Base-by-base conservation (phyloP, 2,797 vertebrate genomes). In the Protonibea diacanthus region DNA sequence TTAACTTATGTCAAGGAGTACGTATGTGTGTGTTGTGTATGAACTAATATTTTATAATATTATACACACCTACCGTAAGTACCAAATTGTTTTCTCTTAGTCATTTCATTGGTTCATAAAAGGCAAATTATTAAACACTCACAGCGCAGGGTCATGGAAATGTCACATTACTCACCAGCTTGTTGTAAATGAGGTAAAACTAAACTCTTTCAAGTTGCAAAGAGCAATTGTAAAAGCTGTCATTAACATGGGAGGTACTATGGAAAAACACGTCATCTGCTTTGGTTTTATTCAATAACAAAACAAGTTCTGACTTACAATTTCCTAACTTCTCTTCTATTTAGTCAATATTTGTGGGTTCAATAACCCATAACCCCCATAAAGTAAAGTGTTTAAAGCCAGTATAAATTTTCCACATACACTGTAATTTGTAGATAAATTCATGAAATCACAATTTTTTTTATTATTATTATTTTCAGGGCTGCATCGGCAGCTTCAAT, bases 81-180 rank as follows among this genome's bases (percentile, higher is more conserved):
- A 55, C 45, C 18, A 25, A 74, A 85, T 72, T 84, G 68, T 81
- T 89, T 64, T 52, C 48, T 80, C 53, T n/a, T 11, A 47, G 48
- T 29, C 58, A 71, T 64, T 78, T 63, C 61, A 70, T 86, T 77
- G 76, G 79, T 71, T 70, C 42, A 49, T 78, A 47, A 85, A 82
- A 80, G 65, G 68, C 60, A 68, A 62, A 45, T 78, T 86, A 71
- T 75, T 75, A 57, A 77, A 83, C 53, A 76, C 66, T 72, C 63
- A 65, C 73, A 81, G 57, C 17, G 18, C 52, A 74, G 70, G 67
- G 55, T 89, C n/a, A 2, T 82, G 63, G 62, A 87, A 91, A 90
- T 86, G 84, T 88, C 85, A 76, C 27, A 89, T 93, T 88, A 92
- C 80, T 90, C 92, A 90, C 70, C 70, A 74, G 69, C 70, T 86